Percentiles rank a stretch among this genome's conserved stretches.
Evolutionary conservation across 2,797 vertebrate genomes (phyloP).

Genomic region (Buceros bicornis): DNA sequence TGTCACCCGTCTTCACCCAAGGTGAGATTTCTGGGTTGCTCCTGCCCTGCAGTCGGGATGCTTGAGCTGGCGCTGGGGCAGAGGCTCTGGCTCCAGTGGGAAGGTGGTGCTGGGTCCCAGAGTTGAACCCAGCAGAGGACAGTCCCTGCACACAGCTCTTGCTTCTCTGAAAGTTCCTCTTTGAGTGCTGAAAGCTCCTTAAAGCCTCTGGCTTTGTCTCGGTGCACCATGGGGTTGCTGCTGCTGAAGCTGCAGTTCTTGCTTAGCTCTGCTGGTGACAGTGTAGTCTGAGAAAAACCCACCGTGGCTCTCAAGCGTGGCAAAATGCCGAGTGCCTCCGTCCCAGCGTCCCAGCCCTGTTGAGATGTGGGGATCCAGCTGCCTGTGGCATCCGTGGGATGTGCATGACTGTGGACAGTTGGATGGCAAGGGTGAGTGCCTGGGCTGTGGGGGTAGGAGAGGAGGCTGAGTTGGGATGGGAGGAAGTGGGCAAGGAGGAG

Average conservation of each 20-base stretch:
- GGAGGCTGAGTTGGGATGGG: background rate
- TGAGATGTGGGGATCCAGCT: rapidly evolving
- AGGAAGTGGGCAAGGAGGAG: background rate
- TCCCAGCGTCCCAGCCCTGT: background rate
- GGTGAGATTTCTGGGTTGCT: background rate
- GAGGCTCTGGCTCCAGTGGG: rapidly evolving
- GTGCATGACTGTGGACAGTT: rapidly evolving
- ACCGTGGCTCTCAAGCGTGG: rapidly evolving
- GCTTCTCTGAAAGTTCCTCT: background rate
- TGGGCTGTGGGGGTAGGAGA: background rate
- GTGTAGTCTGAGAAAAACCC: constrained; percentile 15
- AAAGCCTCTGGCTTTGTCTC: background rate
- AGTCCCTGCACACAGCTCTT: rapidly evolving
- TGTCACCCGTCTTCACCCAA: background rate
- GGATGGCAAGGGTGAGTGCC: too few relatives aligned
- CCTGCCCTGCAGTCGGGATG: background rate
- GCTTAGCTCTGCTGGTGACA: constrained; percentile 55
- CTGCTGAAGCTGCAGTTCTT: constrained; percentile 21
- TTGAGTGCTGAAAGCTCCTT: background rate
- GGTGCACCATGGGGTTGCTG: rapidly evolving
- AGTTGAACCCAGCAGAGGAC: rapidly evolving
- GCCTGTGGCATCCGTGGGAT: background rate
- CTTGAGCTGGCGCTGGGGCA: background rate
- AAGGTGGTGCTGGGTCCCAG: background rate
- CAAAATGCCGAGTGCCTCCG: rapidly evolving